Base-by-base conservation (phyloP, 2,113 vertebrate genomes). In the Hydrochoerus hydrochaeris region DNA sequence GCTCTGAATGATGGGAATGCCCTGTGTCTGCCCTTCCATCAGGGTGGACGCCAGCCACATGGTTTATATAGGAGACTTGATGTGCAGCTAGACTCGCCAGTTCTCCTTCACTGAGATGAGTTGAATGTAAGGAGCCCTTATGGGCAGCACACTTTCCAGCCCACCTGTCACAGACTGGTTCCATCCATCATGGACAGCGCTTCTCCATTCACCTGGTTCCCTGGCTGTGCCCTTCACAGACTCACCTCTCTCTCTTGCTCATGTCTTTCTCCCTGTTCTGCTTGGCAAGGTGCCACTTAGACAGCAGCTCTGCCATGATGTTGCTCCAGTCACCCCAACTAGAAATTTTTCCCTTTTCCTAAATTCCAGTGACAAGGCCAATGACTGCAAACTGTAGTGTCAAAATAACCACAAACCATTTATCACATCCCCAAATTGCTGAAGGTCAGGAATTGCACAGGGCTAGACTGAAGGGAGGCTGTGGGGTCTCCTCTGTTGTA, bases 21-120 rank as follows among this genome's bases (percentile, higher is more conserved):
- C 19, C 32, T 32, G 1, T 5, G 4, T 32, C 89, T 58, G 62
- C 54, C 20, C 0, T 1, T n/a, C 49, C 49, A 3, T 0, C 0
- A 4, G 5, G 9, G 35, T 0, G 0, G 35, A 78, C 14, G 22
- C 20, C 1, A 30, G 28, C 88, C 11, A 22, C 0, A 13, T 7
- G 17, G 30, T 22, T 41, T 26, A 62, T 38, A 30, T 10, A 41
- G 22, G n/a, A 41, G 12, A n/a, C 83, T 78, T 19, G 49, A 46
- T n/a, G 54, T 22, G 3, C 9, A 38, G 22, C 38, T 24, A 2
- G 6, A 52, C 9, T 22, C 57, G 62, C 20, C 54, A 13, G n/a
- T 16, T 38, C 81, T 82, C 49, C 49, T 28, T 57, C n/a, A 26
- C 28, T 26, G 22, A 7, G 3, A 16, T 28, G 22, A 82, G 22